phyloP scores from a whole-genome alignment of 2,113 vertebrate genomes.

The Colaptes auratus region DNA sequence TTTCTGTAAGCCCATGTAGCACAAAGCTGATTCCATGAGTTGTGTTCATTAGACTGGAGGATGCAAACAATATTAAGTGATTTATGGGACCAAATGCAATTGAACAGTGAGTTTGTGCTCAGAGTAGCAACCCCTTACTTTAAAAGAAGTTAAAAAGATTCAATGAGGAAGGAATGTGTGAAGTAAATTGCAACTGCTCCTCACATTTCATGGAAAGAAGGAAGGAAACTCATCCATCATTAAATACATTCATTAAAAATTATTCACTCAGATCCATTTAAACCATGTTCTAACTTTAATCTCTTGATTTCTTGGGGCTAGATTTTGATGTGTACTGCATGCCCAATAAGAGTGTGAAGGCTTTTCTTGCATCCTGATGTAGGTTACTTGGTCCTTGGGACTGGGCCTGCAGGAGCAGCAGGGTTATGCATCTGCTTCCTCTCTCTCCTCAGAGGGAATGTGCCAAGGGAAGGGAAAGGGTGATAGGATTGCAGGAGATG shows the following conservation, averaged over 20 bases:
- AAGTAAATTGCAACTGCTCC: not conserved
- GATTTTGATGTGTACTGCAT: conserved; percentile 6
- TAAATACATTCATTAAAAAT: conserved; percentile 58
- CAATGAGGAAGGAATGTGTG: not conserved
- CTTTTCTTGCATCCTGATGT: not conserved
- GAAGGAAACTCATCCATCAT: conserved; percentile 52
- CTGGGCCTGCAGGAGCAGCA: not conserved
- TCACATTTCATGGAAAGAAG: not conserved
- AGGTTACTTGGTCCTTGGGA: not conserved
- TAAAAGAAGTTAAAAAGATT: conserved; percentile 7
- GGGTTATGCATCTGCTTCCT: not conserved
- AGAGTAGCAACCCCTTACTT: not conserved
- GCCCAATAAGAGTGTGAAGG: not conserved
- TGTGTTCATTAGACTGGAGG: conserved; percentile 15
- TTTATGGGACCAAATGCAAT: not conserved
- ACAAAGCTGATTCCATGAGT: conserved; percentile 31
- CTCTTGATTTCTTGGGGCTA: conserved; percentile 47
- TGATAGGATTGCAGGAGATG: not conserved
- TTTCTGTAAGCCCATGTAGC: conserved; percentile 9
- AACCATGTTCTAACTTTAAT: conserved; percentile 40
- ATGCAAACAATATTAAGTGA: conserved; percentile 29
- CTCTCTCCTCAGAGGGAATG: not conserved
- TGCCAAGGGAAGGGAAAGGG: not conserved
- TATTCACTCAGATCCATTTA: conserved; percentile 45
- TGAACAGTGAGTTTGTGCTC: conserved; percentile 14